Percentiles rank a stretch among this genome's conserved stretches.
Evolutionary conservation across 2,888 invertebrate genomes (phyloP).

Genomic region (Lepidocyrtinus sp.): DNA sequence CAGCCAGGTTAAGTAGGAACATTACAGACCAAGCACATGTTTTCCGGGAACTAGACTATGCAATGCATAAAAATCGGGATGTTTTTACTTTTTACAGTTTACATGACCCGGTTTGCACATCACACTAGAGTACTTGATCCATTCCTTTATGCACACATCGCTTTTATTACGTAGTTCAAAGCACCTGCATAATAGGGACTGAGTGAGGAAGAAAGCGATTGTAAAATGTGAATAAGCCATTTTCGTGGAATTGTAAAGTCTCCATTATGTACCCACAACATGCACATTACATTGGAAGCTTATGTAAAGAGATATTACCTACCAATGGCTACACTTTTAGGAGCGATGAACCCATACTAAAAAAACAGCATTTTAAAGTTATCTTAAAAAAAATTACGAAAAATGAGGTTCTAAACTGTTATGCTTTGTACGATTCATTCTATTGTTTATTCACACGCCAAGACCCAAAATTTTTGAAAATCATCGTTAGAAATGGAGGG

Average conservation of each 20-base stretch:
- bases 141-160: neutral
- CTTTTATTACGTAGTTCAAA: neutral
- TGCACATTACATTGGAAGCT: conserved; percentile 19
- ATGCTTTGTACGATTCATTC: no score
- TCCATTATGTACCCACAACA: conserved; percentile 12
- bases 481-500: no score
- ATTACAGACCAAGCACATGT: neutral
- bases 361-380: neutral
- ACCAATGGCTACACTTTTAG: conserved; percentile 11
- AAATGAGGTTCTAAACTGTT: conserved; percentile 11
- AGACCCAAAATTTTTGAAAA: no score
- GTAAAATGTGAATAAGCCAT: conserved; percentile 20
- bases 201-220: conserved; percentile 1
- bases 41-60: no score
- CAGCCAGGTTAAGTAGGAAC: conserved; percentile 14
- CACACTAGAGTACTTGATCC: neutral
- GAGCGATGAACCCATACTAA: conserved; percentile 15
- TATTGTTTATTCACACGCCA: no score
- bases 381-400: neutral
- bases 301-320: conserved; percentile 18
- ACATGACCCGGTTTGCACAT: conserved; percentile 2
- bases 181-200: neutral
- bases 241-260: conserved; percentile 21
- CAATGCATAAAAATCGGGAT: conserved; percentile 1
- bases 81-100: no score